These are phyloP conservation scores for Mohoua ochrocephala DNA, from an alignment of 2,113 vertebrate species.

Conservation along the genomic window DNA sequence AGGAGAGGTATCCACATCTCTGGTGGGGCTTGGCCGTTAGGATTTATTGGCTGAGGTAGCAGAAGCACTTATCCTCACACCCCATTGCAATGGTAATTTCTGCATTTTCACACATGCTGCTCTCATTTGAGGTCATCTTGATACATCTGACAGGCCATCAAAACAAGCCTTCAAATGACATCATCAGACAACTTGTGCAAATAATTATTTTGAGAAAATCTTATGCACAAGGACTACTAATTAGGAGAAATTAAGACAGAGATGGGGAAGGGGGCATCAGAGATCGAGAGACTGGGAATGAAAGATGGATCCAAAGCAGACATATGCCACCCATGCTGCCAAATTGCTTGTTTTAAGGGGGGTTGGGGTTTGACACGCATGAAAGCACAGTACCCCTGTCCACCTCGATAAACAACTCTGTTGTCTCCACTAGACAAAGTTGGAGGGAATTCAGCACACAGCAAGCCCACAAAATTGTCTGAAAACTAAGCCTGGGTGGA, in stretches of 20 bases:
- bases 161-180: background rate
- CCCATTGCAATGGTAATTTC: background rate
- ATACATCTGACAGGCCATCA: background rate
- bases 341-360: background rate
- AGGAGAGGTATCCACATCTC: background rate
- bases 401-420: background rate
- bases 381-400: background rate
- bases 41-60: background rate
- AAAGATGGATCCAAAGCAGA: background rate
- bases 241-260: background rate
- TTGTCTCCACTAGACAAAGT: background rate
- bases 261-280: background rate
- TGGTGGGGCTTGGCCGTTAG: fast-evolving
- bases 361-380: background rate
- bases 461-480: background rate
- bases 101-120: background rate
- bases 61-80: background rate
- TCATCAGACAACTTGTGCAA: background rate
- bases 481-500: background rate
- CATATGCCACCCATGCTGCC: background rate
- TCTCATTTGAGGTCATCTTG: background rate
- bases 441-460: background rate
- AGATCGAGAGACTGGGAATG: background rate
- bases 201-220: background rate
- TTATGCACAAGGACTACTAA: background rate